Conservation (phyloP, 2,797 vertebrate species). For the Hipposideros larvatus region DNA sequence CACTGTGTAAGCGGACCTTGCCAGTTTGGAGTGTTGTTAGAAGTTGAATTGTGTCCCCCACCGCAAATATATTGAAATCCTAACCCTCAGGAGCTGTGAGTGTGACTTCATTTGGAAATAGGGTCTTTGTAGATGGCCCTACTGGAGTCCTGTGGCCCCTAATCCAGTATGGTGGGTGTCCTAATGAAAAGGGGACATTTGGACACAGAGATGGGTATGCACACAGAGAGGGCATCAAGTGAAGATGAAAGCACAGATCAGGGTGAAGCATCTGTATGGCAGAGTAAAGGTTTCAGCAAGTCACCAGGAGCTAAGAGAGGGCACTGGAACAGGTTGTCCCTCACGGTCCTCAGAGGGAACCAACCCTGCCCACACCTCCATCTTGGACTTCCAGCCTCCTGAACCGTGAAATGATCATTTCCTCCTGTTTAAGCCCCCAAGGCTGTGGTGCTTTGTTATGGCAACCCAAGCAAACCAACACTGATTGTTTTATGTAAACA, state of each 20-base stretch:
- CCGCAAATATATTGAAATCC: background rate
- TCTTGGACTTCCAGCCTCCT: background rate
- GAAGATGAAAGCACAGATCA: background rate
- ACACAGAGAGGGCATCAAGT: accelerated
- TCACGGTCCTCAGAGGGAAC: background rate
- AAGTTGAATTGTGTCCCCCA: background rate
- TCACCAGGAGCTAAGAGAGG: background rate
- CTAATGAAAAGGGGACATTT: background rate
- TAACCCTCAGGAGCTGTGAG: background rate
- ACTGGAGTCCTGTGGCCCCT: background rate
- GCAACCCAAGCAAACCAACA: background rate
- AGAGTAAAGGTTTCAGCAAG: background rate
- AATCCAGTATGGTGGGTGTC: background rate
- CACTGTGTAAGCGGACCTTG: background rate
- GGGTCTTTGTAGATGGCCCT: background rate
- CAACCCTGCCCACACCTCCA: background rate
- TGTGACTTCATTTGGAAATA: background rate
- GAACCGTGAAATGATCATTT: background rate
- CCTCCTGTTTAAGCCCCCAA: background rate
- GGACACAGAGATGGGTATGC: background rate
- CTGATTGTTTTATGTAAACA: background rate
- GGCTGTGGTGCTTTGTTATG: background rate
- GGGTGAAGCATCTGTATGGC: background rate
- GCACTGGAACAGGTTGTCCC: background rate
- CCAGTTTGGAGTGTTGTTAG: background rate